phyloP scores from a whole-genome alignment of 1,140 invertebrate species.

The Bombus turneri region DNA sequence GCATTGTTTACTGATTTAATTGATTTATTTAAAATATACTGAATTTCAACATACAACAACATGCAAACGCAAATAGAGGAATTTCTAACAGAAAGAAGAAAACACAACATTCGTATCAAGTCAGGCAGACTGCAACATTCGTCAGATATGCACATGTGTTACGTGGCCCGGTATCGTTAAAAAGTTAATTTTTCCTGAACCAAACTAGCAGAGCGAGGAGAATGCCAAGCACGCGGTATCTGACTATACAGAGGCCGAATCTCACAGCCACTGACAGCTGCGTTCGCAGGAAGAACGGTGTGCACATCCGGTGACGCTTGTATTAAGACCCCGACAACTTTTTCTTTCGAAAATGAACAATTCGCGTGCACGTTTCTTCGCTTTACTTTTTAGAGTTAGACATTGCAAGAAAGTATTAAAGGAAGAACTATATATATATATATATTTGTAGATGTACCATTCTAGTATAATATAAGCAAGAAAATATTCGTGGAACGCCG shows the following conservation, averaged over 20 bases:
- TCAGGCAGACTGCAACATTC: not conserved
- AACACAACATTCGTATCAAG: not conserved
- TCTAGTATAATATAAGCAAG: no score
- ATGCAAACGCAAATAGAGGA: no score
- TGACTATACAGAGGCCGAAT: not conserved
- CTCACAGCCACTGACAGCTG: conserved; percentile 36
- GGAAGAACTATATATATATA: not conserved
- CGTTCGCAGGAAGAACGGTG: conserved; percentile 11
- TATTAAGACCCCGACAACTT: conserved; percentile 12
- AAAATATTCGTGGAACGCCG: no score
- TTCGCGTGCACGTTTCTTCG: not conserved
- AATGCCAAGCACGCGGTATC: conserved; percentile 16
- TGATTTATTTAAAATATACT: no score
- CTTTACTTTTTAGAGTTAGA: conserved; percentile 3
- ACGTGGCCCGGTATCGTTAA: not conserved
- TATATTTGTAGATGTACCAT: not conserved
- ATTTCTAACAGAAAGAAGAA: no score
- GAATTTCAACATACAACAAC: no score
- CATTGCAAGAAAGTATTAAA: not conserved
- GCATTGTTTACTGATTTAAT: no score
- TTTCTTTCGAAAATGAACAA: conserved; percentile 4
- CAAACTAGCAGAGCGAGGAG: conserved; percentile 7
- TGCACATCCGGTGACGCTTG: conserved; percentile 30
- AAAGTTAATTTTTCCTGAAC: conserved; percentile 29
- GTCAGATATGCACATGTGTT: not conserved